Evolutionary conservation across 2,113 vertebrate species (phyloP), one percentile per base, ranked within the genome.

Genomic region (Plotosus lineatus): DNA sequence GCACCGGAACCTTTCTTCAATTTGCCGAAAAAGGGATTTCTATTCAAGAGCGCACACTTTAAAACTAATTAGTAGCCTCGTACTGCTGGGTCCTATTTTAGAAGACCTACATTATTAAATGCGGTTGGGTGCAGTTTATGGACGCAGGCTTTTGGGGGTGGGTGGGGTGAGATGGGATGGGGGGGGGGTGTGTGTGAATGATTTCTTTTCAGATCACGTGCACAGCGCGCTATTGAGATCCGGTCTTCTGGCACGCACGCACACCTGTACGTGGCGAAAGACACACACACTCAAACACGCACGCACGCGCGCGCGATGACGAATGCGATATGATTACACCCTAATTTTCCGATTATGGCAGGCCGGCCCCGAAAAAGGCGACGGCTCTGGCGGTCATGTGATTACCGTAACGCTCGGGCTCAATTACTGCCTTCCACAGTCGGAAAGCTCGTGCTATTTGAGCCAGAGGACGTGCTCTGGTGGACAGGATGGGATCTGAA

Each of bases 221-320:
- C 44, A 33, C 63, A 66, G 50, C 79, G 58, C 65, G 79, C 36
- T 72, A 19, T 33, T n/a, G 69, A 40, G 44, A 82, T 42, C 72
- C 69, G 71, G 50, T 63, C 15, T 65, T 75, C 60, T 51, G 12
- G 65, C 66, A 87, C 86, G 58, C 72, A 15, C 61, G 1, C 65
- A 65, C 77, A 76, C 53, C 66, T 86, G 63, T 92, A 93, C 91
- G 91, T 93, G 92, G 87, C 81, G 77, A 48, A 44, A n/a, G 56
- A 87, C 88, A 90, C 88, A 89, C 77, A 51, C 85, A 36, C 77
- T 48, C 76, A 19, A 42, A 71, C 44, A 46, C 66, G 40, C 17
- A 53, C 50, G 36, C 44, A 69, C 66, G 40, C 17, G 44, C 50
- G 36, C 44, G 46, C 66, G 69, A 33, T 51, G 69, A 73, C 69